Evolutionary conservation across 2,797 vertebrate species (phyloP), one percentile per base, ranked within the genome.

Genomic region (Glossophaga mutica): DNA sequence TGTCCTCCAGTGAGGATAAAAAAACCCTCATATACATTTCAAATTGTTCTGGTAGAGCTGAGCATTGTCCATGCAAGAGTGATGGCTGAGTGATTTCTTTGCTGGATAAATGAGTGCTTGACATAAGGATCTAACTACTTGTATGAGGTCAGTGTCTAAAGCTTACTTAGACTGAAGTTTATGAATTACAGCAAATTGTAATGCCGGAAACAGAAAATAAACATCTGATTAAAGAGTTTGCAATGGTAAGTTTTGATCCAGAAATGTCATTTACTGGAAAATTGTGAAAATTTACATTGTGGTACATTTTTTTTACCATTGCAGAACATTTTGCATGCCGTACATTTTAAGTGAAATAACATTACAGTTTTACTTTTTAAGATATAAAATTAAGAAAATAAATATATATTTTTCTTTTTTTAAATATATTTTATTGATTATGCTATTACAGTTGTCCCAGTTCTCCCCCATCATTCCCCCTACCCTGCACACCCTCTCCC

Each of bases 321-420:
- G 87, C 57, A 79, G 67, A 97, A 39, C 42, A 68, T 74, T 97
- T 97, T 82, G 67, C 46, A 37, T 86, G 71, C 37, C 96, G 57
- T 87, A 94, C 37, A 87, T 97, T 97, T 97, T 95, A 93, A 95
- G 22, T 11, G 71, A 89, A 91, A 88, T 90, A 90, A 96, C 95
- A 98, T 98, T 98, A 96, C 96, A 93, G 19, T 93, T 76, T 97
- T 97, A 90, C 55, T 68, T 92, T 96, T 94, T 95, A 96, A 90
- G 46, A 93, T 91, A 59, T 1, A 29, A 87, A 90, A 84, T 65
- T 96, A 74, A 24, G 29, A 46, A 74, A 76, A 76, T 48, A 48
- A 76, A 48, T 76, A 76, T 76, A 71, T 76, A 68, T 83, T 50
- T 79, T n/a, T n/a, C n/a, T n/a, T n/a, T n/a, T n/a, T n/a, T n/a